phyloP scores from a whole-genome alignment of 37 sponge, comb jelly and placozoan species.

The Bolinopsis microptera region DNA sequence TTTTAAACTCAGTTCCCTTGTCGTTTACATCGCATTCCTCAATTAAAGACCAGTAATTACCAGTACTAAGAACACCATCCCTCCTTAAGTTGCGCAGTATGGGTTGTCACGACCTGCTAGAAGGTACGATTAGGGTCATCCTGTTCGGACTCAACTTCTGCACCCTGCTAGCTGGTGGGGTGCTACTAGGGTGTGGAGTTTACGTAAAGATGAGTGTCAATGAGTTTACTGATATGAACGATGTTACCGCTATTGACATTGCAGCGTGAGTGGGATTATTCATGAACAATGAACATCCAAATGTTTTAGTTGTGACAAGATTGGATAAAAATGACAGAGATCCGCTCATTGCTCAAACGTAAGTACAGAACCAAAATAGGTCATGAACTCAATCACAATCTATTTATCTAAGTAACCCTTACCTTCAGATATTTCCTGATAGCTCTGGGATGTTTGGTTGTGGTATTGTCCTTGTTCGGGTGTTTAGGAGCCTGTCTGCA shows the following conservation, averaged over 20 bases:
- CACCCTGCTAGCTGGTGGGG: slow-evolving; percentile 11
- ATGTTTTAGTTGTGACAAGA: not conserved
- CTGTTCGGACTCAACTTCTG: slow-evolving; percentile 48
- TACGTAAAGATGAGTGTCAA: slow-evolving; percentile 35
- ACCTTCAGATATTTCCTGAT: slow-evolving; percentile 51
- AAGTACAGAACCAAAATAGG: too few species aligned
- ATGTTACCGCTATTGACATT: not conserved
- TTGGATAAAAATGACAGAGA: too few species aligned
- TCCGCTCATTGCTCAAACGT: too few species aligned
- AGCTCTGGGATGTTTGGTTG: not conserved
- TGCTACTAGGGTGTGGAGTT: slow-evolving; percentile 36
- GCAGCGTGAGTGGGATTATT: slow-evolving; percentile 35
- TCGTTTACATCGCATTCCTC: too few species aligned
- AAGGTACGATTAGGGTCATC: slow-evolving; percentile 37
- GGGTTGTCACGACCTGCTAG: slow-evolving; percentile 31
- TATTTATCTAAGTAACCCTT: too few species aligned
- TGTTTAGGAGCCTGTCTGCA: slow-evolving; percentile 60
- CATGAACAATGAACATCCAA: not conserved
- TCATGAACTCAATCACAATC: too few species aligned
- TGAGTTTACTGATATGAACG: not conserved
- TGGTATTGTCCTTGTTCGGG: slow-evolving; percentile 9
- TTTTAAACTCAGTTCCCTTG: too few species aligned
- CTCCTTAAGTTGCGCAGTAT: too few species aligned
- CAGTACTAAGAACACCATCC: too few species aligned
- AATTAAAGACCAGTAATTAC: too few species aligned